phyloP scores from a whole-genome alignment of 1,140 invertebrate species.

The Dinoponera quadriceps region DNA sequence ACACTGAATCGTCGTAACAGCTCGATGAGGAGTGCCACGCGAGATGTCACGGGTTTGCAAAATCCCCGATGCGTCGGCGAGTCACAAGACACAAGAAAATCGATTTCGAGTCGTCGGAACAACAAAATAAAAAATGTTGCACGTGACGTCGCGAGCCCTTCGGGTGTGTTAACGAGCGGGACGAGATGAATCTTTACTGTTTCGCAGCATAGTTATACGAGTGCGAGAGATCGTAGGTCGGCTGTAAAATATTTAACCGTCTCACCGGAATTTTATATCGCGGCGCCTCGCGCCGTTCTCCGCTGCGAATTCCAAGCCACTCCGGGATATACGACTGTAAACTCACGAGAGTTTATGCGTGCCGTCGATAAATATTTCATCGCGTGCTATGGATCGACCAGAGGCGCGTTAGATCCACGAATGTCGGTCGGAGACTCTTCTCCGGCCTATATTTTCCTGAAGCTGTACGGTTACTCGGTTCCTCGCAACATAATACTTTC shows the following conservation, averaged over 20 bases:
- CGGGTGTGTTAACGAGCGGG: too few species aligned
- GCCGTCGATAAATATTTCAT: slow-evolving; percentile 45
- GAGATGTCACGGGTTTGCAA: too few species aligned
- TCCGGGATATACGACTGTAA: slow-evolving; percentile 42
- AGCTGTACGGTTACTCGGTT: too few species aligned
- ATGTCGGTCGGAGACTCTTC: background rate
- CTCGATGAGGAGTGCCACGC: too few species aligned
- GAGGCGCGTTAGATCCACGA: slow-evolving; percentile 20
- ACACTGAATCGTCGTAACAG: too few species aligned
- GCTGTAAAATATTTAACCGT: slow-evolving; percentile 43
- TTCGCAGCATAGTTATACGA: background rate
- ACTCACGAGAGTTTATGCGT: slow-evolving; percentile 39
- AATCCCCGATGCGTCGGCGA: too few species aligned
- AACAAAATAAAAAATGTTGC: too few species aligned
- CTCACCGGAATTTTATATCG: slow-evolving; percentile 21
- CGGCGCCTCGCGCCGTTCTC: background rate
- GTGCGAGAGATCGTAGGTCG: background rate
- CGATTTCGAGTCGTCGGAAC: too few species aligned
- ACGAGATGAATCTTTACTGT: slow-evolving; percentile 24
- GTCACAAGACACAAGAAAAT: too few species aligned
- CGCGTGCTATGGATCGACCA: slow-evolving; percentile 20
- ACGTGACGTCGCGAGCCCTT: too few species aligned
- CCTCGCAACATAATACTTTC: too few species aligned
- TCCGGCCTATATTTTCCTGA: background rate
- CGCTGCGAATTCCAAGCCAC: slow-evolving; percentile 27